A percentile compares a stretch with the other conserved stretches of the same genome.
phyloP scores from a whole-genome alignment of 2,113 vertebrate species.

The Megatriorchis doriae region DNA sequence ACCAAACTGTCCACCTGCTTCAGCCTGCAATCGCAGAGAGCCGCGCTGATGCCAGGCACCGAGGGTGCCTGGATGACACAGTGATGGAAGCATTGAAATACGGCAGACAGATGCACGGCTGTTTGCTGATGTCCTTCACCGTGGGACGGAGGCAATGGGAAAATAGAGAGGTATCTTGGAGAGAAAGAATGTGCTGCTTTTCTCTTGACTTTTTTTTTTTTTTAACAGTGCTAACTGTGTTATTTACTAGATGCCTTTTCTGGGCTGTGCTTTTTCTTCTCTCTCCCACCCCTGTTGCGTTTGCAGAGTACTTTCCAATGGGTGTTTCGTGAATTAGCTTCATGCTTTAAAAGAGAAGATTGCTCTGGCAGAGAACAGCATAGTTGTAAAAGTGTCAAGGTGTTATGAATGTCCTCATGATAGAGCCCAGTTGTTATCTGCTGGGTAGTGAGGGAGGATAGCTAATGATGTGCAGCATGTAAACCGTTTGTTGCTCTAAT shows the following conservation, averaged over 20 bases:
- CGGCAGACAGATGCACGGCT: neutral
- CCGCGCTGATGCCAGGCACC: fast-evolving
- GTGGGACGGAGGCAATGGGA: fast-evolving
- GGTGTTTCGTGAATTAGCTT: conserved; percentile 59
- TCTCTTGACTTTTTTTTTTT: neutral
- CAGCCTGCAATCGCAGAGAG: neutral
- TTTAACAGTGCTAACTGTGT: neutral
- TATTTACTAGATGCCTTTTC: conserved; percentile 30
- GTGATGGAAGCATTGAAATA: neutral
- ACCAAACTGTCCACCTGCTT: neutral
- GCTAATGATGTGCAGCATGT: conserved; percentile 73
- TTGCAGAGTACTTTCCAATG: conserved; percentile 24
- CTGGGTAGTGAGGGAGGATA: conserved; percentile 74
- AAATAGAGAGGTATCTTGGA: neutral
- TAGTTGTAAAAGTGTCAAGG: conserved; percentile 77
- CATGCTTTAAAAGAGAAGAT: conserved; percentile 47
- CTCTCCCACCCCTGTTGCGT: conserved; percentile 15
- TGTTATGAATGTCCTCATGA: conserved; percentile 71
- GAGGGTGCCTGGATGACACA: fast-evolving
- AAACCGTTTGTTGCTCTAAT: conserved; percentile 70
- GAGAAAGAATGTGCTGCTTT: neutral
- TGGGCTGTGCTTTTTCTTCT: neutral
- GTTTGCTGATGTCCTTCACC: neutral
- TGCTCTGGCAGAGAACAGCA: conserved; percentile 61
- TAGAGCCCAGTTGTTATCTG: conserved; percentile 67